phyloP scores from a whole-genome alignment of 2,888 invertebrate genomes.

The Ischnura elegans region DNA sequence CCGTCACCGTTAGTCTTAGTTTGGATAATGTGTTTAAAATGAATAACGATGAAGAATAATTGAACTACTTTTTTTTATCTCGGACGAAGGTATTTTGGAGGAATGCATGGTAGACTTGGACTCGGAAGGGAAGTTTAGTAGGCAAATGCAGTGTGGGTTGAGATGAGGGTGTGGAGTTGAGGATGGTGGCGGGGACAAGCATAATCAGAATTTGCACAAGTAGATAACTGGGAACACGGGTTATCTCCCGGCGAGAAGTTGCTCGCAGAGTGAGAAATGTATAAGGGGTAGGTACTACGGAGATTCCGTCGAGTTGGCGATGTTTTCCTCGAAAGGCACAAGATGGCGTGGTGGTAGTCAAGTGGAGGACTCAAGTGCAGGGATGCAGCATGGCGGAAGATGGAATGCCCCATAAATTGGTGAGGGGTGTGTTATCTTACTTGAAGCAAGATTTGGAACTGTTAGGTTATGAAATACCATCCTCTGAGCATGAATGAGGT shows the following conservation, averaged over 20 bases:
- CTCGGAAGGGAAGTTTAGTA: not conserved
- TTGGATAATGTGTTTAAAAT: too few relatives aligned
- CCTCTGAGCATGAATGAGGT: too few relatives aligned
- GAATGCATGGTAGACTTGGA: too few relatives aligned
- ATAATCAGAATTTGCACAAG: constrained; percentile 62
- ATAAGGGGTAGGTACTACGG: not conserved
- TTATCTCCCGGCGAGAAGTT: constrained; percentile 52
- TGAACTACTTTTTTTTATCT: too few relatives aligned
- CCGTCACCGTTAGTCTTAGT: too few relatives aligned
- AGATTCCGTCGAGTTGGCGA: not conserved
- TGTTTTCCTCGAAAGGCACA: constrained; percentile 57
- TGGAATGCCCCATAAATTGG: too few relatives aligned
- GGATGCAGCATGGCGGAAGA: not conserved
- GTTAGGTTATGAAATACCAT: too few relatives aligned
- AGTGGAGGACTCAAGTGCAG: not conserved
- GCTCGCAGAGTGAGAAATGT: not conserved
- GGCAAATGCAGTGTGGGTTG: not conserved
- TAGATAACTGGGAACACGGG: constrained; percentile 65
- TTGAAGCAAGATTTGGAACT: too few relatives aligned
- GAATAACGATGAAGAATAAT: too few relatives aligned
- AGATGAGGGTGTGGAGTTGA: not conserved
- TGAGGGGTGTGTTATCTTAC: too few relatives aligned
- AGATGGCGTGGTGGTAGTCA: not conserved
- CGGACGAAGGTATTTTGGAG: too few relatives aligned
- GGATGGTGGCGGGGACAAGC: constrained; percentile 13